phyloP scores from a whole-genome alignment of 2,797 vertebrate species.

The Molossus alvarezi region DNA sequence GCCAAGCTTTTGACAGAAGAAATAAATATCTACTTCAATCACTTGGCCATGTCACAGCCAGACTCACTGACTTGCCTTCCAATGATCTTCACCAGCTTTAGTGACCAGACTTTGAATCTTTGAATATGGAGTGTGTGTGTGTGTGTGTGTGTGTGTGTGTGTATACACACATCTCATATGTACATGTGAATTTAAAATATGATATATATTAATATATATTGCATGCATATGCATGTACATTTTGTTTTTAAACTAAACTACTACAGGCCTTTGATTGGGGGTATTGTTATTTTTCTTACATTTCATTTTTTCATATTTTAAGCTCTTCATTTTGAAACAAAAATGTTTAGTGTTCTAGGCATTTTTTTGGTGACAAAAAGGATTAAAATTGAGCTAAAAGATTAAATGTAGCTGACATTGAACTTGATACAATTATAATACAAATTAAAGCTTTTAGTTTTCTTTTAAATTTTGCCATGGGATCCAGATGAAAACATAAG shows the following conservation, averaged over 20 bases:
- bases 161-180: neutral
- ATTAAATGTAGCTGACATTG: neutral
- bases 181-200: neutral
- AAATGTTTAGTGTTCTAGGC: neutral
- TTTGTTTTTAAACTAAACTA: neutral
- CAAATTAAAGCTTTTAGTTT: neutral
- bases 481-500: neutral
- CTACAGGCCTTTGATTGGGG: neutral
- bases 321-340: neutral
- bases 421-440: neutral
- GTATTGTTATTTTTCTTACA: neutral
- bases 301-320: constrained; percentile 36
- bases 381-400: constrained; percentile 5
- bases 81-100: neutral
- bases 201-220: neutral
- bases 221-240: no score
- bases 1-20: neutral
- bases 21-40: neutral
- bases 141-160: no score
- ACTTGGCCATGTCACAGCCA: neutral
- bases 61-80: neutral
- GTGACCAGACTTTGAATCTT: neutral
- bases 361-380: neutral
- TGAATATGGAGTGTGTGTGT: neutral
- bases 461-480: neutral